Evolutionary conservation across 2,113 vertebrate genomes (phyloP), one percentile per base, ranked within the genome.

Genomic region (Forbesichthys agassizii): DNA sequence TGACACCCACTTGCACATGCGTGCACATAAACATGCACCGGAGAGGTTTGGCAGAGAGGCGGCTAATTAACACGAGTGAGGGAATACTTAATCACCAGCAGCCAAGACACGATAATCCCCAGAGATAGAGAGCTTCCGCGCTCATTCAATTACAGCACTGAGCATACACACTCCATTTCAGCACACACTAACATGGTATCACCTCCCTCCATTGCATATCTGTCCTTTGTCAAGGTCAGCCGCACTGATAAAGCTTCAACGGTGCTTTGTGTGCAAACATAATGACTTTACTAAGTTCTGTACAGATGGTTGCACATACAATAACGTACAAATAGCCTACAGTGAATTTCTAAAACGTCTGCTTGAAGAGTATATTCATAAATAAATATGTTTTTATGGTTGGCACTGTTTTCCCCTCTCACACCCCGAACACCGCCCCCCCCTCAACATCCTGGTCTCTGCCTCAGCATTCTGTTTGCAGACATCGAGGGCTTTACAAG

Each of bases 401-500:
- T 5, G 36, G 36, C 9, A 58, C 13, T 60, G 14, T 57, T 12
- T 60, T 33, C 49, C 11, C 4, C 16, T 13, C 0, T 47, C 9
- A 11, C 13, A 69, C 12, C 61, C 51, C 47, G 0, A 52, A 16
- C 71, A 14, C 77, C 49, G 61, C 27, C 70, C 36, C 36, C 33
- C 13, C n/a, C 13, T 11, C 49, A 58, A 5, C 7, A 9, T 20
- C 33, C 47, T 20, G 57, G 27, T 27, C 33, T 73, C 57, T 53
- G 71, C 64, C 54, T 60, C 92, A 98, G 96, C 91, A 98, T 98
- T 90, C 92, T 97, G 75, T 98, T 98, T 73, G 96, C 96, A 0
- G 96, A 98, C 91, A 98, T 98, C 0, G 96, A 98, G 85, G 96
- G 96, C 55, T 98, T 98, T 82, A 98, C 96, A 87, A 96, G 96